Conservation (phyloP, 2,113 vertebrate genomes). For the Pseudolaguvia tuberculata region DNA sequence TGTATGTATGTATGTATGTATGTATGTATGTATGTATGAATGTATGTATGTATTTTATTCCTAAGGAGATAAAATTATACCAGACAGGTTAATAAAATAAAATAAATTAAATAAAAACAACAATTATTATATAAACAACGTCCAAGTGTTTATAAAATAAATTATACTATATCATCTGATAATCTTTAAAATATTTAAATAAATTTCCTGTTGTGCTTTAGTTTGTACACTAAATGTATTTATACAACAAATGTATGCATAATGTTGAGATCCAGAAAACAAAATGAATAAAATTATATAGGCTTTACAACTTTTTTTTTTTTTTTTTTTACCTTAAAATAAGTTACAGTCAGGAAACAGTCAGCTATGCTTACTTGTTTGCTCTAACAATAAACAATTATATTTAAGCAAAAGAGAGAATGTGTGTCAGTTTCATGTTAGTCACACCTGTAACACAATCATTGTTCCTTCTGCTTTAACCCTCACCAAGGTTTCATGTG, state of each 20-base stretch:
- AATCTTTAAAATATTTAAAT: too few relatives aligned
- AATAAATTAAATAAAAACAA: constrained; percentile 18
- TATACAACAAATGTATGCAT: not conserved
- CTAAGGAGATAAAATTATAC: too few relatives aligned
- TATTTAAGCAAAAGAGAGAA: not conserved
- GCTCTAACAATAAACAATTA: too few relatives aligned
- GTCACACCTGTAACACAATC: not conserved
- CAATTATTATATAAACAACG: constrained; percentile 25
- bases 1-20: not conserved
- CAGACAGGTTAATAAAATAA: not conserved
- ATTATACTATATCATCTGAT: too few relatives aligned
- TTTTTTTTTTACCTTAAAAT: too few relatives aligned
- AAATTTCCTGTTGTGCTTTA: not conserved
- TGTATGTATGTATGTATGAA: not conserved
- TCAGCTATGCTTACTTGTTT: too few relatives aligned
- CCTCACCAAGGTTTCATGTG: not conserved
- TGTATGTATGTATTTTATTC: constrained; percentile 5
- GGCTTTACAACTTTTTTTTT: too few relatives aligned
- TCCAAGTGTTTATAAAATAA: too few relatives aligned
- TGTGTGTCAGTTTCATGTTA: not conserved
- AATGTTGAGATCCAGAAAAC: not conserved
- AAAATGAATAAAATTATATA: too few relatives aligned
- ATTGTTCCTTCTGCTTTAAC: not conserved
- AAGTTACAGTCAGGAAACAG: too few relatives aligned
- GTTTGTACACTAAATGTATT: not conserved